phyloP scores from a whole-genome alignment of 2,888 invertebrate genomes.

The Ochropleura plecta region DNA sequence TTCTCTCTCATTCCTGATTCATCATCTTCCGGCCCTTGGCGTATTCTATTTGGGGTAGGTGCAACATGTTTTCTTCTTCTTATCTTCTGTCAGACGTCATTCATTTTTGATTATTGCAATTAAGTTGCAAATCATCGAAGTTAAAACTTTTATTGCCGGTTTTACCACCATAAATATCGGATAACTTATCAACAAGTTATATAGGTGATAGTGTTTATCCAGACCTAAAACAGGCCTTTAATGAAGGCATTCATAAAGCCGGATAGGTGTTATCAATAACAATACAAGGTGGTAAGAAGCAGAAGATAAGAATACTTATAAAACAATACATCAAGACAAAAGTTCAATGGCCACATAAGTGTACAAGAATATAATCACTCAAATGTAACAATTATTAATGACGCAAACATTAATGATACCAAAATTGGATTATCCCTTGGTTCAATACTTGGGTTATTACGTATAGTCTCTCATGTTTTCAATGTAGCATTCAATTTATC shows the following conservation, averaged over 20 bases:
- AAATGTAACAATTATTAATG: neutral
- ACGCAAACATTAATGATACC: neutral
- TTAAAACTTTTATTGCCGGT: conserved; percentile 2
- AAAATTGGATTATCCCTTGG: neutral
- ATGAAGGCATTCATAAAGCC: neutral
- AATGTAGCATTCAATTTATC: neutral
- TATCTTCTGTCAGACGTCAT: no score
- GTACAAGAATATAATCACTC: neutral
- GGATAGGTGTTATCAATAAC: conserved; percentile 4
- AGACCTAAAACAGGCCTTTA: neutral
- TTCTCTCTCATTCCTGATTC: no score
- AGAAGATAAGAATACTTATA: conserved; percentile 17
- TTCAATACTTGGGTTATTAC: neutral
- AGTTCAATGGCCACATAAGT: conserved; percentile 27
- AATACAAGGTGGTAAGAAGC: conserved; percentile 7
- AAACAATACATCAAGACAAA: conserved; percentile 12
- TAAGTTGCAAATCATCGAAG: neutral
- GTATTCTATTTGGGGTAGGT: no score
- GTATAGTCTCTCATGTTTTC: neutral
- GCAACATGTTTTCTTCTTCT: no score
- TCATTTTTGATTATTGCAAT: neutral
- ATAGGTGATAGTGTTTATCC: neutral
- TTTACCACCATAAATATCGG: neutral
- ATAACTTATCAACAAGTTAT: neutral
- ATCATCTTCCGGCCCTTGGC: no score